Evolutionary conservation across 2,888 invertebrate genomes (phyloP).

Genomic region (Aphidoletes aphidimyza): DNA sequence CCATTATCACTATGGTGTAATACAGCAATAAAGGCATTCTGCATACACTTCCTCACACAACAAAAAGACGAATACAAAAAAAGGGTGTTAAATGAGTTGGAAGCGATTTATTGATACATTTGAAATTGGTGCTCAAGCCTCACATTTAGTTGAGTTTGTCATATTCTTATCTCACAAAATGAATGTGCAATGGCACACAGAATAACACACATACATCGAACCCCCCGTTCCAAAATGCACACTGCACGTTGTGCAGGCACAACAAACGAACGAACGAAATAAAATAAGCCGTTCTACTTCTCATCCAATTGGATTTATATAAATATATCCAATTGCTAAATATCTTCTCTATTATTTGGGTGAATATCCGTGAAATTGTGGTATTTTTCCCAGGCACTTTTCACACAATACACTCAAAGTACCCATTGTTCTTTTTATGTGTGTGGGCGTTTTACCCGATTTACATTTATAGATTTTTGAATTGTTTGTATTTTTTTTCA

Average conservation of each 20-base stretch:
- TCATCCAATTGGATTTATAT: not conserved
- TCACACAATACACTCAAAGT: not conserved
- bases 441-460: not conserved
- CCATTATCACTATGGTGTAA: not conserved
- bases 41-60: constrained; percentile 29
- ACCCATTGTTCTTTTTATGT: not conserved
- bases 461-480: too few species aligned
- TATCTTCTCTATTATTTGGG: not conserved
- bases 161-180: too few species aligned
- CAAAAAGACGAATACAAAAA: not conserved
- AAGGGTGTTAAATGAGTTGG: constrained; percentile 57
- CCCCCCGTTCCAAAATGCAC: not conserved
- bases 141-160: too few species aligned
- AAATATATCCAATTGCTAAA: not conserved
- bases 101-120: constrained; percentile 59
- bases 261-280: too few species aligned
- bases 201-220: not conserved
- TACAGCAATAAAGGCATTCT: not conserved
- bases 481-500: too few species aligned
- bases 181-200: too few species aligned
- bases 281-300: not conserved
- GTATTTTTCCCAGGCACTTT: not conserved
- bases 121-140: not conserved
- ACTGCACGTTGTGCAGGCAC: too few species aligned
- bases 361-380: not conserved